Evolutionary conservation across 2,113 vertebrate genomes (phyloP).

Genomic region (Phrynosoma platyrhinos): DNA sequence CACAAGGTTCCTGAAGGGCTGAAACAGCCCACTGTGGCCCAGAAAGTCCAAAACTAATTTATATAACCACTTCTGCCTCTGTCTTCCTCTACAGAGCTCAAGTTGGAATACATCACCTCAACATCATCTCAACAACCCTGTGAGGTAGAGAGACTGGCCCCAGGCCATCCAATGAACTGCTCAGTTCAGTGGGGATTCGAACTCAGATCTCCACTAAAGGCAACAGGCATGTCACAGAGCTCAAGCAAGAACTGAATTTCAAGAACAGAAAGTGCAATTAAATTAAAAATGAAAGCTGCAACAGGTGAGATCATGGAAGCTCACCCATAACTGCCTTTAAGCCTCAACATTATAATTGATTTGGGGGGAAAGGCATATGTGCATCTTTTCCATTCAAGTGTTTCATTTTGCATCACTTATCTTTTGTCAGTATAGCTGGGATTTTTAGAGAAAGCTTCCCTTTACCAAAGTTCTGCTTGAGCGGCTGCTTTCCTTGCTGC

Average conservation of each 20-base stretch:
- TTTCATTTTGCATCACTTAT: neutral
- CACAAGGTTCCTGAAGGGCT: neutral
- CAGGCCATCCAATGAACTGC: too few species aligned
- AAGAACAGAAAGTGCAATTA: neutral
- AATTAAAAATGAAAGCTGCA: neutral
- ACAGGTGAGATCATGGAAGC: too few species aligned
- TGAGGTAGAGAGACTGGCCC: too few species aligned
- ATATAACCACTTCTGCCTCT: neutral
- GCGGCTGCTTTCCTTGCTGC: neutral
- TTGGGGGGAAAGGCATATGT: too few species aligned
- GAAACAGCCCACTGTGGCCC: too few species aligned
- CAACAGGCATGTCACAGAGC: too few species aligned
- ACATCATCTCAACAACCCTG: neutral
- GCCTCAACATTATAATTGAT: neutral
- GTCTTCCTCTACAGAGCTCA: neutral
- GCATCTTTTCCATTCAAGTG: neutral
- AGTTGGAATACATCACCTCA: neutral
- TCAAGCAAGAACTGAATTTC: accelerated
- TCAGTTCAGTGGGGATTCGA: too few species aligned
- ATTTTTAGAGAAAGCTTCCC: neutral
- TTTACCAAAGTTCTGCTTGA: neutral
- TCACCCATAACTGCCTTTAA: neutral
- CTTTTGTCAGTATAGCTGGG: too few species aligned
- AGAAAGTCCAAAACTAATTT: neutral
- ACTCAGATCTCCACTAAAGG: too few species aligned